Base-by-base conservation (phyloP, 2,113 vertebrate species). In the Pluvianellus socialis region DNA sequence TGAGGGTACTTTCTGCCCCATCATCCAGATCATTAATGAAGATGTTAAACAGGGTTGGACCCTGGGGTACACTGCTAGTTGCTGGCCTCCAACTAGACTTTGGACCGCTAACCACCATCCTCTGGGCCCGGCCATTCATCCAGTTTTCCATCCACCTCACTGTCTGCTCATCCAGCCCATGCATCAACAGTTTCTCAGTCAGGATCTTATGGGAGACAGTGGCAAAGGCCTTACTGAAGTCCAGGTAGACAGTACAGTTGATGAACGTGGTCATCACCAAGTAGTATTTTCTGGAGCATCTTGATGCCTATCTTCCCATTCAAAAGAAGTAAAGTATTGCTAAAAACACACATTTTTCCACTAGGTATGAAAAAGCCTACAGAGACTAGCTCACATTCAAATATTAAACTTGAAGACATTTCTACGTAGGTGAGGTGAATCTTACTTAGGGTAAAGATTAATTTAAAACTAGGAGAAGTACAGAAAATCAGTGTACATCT, bases 131-230 rank as follows among this genome's bases (percentile, higher is more conserved):
- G 24, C 7, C 28, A 17, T 50, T 33, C 73, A 50, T 15, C 26
- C 50, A 16, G 20, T 28, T 55, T 38, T 71, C 42, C 42, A 3
- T 15, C 18, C 15, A 32, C 32, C 32, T 85, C 66, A 42, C 26
- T 0, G 0, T 45, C 50, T 27, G 32, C 73, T 79, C 58, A 66
- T 66, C 18, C 50, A 72, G 14, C 32, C 50, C 1, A 0, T 38
- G 10, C 44, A 42, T 44, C 30, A 50, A 26, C 42, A 45, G 44
- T 28, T 65, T 52, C 66, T 52, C 66, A 38, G 12, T 14, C 26
- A 66, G 15, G 42, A 63, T 58, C 42, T 63, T 56, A 33, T 7
- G 21, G 65, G 16, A 59, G 10, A 52, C 10, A 44, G 58, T 38
- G 35, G 32, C 22, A 71, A 85, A 56, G n/a, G 10, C n/a, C 55